phyloP scores from a whole-genome alignment of 2,888 invertebrate species.

The Aleiodes alternator region DNA sequence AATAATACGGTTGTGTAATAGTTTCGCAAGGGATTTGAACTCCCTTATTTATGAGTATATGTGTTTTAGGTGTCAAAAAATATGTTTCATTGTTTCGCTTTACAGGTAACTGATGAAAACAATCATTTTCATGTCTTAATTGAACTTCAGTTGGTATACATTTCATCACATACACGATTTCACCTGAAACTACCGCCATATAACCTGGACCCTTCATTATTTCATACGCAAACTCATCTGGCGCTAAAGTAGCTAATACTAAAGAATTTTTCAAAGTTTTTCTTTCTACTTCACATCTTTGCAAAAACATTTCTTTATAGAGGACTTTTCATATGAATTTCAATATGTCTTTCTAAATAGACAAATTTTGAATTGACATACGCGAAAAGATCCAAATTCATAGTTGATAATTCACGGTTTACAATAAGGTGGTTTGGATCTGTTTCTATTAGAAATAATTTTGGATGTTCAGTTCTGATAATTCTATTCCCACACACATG shows the following conservation, averaged over 20 bases:
- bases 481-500: slow-evolving; percentile 43
- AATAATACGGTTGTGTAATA: slow-evolving; percentile 38
- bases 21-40: slow-evolving; percentile 44
- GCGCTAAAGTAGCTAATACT: slow-evolving; percentile 41
- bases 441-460: slow-evolving; percentile 47
- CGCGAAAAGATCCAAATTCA: slow-evolving; percentile 42
- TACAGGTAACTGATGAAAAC: slow-evolving; percentile 51
- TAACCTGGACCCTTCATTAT: slow-evolving; percentile 39
- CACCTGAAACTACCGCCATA: slow-evolving; percentile 53
- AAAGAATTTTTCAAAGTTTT: slow-evolving; percentile 55
- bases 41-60: slow-evolving; percentile 53
- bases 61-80: slow-evolving; percentile 55
- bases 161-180: too few relatives aligned
- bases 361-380: slow-evolving; percentile 55
- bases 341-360: slow-evolving; percentile 54
- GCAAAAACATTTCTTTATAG: slow-evolving; percentile 21
- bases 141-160: slow-evolving; percentile 41
- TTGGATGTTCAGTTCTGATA: slow-evolving; percentile 15
- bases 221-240: too few relatives aligned
- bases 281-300: neutral
- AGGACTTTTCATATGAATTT: too few relatives aligned
- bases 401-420: too few relatives aligned
- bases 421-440: neutral
- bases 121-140: slow-evolving; percentile 47
- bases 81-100: slow-evolving; percentile 19